These are phyloP conservation scores for Calypte anna DNA, from an alignment of 2,113 vertebrate genomes.

Conservation along the genomic window DNA sequence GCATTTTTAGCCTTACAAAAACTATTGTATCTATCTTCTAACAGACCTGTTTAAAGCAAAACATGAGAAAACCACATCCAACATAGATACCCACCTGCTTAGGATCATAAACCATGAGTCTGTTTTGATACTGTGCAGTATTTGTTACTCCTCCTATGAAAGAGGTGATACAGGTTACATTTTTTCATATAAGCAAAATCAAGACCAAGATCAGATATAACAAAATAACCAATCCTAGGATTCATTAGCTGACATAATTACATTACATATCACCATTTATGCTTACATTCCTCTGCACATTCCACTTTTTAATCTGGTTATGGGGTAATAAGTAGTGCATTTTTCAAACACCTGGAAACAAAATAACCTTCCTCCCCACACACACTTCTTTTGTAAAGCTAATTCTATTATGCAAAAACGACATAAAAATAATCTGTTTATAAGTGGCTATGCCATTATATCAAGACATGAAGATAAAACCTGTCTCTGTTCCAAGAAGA, in stretches of 20 bases:
- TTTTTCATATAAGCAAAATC: slow-evolving; percentile 29
- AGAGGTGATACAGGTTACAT: slow-evolving; percentile 63
- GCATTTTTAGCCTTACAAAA: not conserved
- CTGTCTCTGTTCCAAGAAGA: too few relatives aligned
- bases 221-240: slow-evolving; percentile 15
- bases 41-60: not conserved
- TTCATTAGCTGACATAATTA: slow-evolving; percentile 25
- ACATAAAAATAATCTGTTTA: not conserved
- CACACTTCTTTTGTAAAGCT: not conserved
- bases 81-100: slow-evolving; percentile 83
- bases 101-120: slow-evolving; percentile 96
- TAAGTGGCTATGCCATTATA: not conserved
- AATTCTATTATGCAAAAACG: not conserved
- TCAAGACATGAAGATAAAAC: not conserved
- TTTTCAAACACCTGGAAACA: not conserved
- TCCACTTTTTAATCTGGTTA: not conserved
- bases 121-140: slow-evolving; percentile 97
- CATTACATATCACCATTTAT: not conserved
- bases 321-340: not conserved
- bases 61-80: not conserved
- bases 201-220: slow-evolving; percentile 12
- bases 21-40: not conserved
- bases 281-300: not conserved
- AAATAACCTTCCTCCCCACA: not conserved
- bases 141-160: slow-evolving; percentile 95